Conservation (phyloP, 2,888 invertebrate genomes). For the Agriotes lineatus region DNA sequence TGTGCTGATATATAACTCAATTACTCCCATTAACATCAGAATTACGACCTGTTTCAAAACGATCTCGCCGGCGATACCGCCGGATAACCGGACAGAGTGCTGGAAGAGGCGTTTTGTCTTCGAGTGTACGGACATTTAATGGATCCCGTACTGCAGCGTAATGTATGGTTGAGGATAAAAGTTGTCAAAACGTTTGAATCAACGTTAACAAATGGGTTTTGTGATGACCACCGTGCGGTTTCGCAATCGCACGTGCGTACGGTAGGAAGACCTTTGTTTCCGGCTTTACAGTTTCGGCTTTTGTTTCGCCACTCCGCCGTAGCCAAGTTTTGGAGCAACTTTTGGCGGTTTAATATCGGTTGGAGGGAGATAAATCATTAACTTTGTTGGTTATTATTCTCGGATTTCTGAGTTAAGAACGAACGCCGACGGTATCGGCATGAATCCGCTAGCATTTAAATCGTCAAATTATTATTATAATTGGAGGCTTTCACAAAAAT, state of each 20-base stretch:
- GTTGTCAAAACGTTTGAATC: slow-evolving; percentile 25
- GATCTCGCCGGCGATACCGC: slow-evolving; percentile 24
- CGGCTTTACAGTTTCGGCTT: slow-evolving; percentile 7
- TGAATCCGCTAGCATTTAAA: too few species aligned
- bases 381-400: neutral
- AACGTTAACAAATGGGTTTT: slow-evolving; percentile 19
- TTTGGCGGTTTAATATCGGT: neutral
- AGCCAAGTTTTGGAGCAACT: neutral
- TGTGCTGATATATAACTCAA: slow-evolving; percentile 24
- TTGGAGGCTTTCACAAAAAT: too few species aligned
- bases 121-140: slow-evolving; percentile 10
- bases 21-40: slow-evolving; percentile 26
- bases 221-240: slow-evolving; percentile 19
- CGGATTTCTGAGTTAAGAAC: too few species aligned
- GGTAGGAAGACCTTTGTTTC: slow-evolving; percentile 11
- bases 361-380: neutral
- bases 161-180: slow-evolving; percentile 16
- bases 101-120: too few species aligned
- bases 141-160: slow-evolving; percentile 3
- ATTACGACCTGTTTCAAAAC: slow-evolving; percentile 25
- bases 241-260: slow-evolving; percentile 18
- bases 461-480: too few species aligned
- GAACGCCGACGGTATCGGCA: too few species aligned
- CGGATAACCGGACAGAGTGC: too few species aligned
- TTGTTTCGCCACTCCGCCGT: neutral